Percentiles rank a stretch among this genome's conserved stretches.
phyloP scores from a whole-genome alignment of 2,797 vertebrate genomes.

The Anguilla pacifica region DNA sequence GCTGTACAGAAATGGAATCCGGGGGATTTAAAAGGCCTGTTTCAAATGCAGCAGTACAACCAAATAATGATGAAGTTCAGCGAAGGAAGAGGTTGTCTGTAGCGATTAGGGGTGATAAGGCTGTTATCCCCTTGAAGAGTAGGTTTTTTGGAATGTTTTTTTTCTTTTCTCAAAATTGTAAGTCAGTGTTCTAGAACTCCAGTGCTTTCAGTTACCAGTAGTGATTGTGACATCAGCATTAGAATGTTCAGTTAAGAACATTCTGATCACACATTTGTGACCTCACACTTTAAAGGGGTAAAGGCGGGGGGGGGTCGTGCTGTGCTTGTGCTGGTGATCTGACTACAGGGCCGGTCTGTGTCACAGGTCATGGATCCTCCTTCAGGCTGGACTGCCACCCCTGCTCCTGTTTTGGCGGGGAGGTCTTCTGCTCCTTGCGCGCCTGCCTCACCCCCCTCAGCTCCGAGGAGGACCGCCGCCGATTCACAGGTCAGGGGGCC shows the following conservation, averaged over 20 bases:
- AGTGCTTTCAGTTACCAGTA: too few relatives aligned
- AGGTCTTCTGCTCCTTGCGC: slow-evolving; percentile 83
- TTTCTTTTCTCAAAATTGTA: too few relatives aligned
- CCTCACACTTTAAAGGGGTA: too few relatives aligned
- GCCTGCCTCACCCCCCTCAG: slow-evolving; percentile 78
- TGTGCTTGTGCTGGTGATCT: neutral
- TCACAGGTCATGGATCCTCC: slow-evolving; percentile 82
- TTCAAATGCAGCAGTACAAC: neutral
- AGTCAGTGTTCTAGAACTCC: too few relatives aligned
- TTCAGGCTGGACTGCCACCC: slow-evolving; percentile 87
- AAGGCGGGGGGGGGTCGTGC: too few relatives aligned
- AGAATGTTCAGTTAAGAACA: too few relatives aligned
- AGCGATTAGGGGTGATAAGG: neutral
- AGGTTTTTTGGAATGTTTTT: too few relatives aligned
- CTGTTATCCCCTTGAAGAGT: too few relatives aligned
- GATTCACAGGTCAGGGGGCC: slow-evolving; percentile 78
- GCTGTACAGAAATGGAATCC: neutral
- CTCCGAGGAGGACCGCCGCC: slow-evolving; percentile 75
- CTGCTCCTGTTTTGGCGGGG: slow-evolving; percentile 90
- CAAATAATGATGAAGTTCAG: neutral
- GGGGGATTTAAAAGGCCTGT: neutral
- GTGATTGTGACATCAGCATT: too few relatives aligned
- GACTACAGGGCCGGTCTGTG: neutral
- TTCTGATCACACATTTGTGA: too few relatives aligned
- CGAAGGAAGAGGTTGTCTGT: neutral